A percentile compares a stretch with the other conserved stretches of the same genome.
These are phyloP conservation scores for Pygoscelis antarcticus DNA, from an alignment of 2,113 vertebrate species.

Conservation along the genomic window DNA sequence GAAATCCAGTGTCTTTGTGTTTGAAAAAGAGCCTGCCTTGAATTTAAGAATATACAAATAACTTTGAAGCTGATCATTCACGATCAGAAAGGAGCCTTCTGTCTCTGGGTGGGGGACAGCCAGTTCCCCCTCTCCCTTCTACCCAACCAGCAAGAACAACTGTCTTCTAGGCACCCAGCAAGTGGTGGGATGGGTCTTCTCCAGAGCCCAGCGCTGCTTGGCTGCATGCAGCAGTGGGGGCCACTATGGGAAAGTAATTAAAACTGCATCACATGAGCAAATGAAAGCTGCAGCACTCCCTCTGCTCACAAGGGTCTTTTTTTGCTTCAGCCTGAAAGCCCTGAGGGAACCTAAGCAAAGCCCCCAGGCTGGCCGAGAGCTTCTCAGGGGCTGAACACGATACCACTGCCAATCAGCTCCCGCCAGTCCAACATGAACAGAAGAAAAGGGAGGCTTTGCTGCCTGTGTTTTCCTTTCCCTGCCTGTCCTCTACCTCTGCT, in stretches of 20 bases:
- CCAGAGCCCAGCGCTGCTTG: neutral
- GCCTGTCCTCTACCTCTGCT: neutral
- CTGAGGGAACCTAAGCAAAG: neutral
- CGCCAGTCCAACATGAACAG: fast-evolving
- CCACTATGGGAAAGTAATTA: neutral
- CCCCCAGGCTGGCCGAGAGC: neutral
- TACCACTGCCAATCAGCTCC: neutral
- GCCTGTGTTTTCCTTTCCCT: neutral
- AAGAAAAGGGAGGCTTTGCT: neutral
- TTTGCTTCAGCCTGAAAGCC: neutral
- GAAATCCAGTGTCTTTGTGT: neutral
- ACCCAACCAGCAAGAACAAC: neutral
- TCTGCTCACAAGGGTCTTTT: neutral
- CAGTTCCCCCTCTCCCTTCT: neutral
- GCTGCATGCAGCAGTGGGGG: neutral
- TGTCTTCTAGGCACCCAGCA: neutral
- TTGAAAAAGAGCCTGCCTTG: neutral
- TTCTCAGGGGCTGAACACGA: neutral
- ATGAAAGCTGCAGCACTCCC: neutral
- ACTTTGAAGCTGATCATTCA: neutral
- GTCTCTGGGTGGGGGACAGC: neutral
- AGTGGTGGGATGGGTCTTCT: neutral
- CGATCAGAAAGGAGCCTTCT: neutral
- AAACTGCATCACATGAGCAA: neutral
- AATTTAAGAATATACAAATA: neutral